These are phyloP conservation scores for Aplysia californica DNA, from an alignment of 1,140 invertebrate genomes.

Conservation along the genomic window DNA sequence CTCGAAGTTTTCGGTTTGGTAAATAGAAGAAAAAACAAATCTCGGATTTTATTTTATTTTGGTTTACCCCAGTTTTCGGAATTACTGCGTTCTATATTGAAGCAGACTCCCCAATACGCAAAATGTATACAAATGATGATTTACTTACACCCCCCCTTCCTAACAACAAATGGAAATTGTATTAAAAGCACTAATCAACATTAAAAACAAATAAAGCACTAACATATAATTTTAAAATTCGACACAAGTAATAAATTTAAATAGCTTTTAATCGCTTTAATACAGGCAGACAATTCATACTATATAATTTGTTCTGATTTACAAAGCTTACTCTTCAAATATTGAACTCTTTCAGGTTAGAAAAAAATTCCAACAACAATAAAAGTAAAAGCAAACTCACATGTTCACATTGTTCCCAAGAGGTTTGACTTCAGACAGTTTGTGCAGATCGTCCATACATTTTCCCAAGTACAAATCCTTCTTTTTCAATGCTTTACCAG, in stretches of 20 bases:
- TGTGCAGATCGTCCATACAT: conserved; percentile 56
- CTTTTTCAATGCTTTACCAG: conserved; percentile 30
- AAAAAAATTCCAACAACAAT: background rate
- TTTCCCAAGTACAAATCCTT: conserved; percentile 61
- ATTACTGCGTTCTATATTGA: too few relatives aligned
- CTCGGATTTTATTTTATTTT: too few relatives aligned
- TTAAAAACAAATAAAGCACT: too few relatives aligned
- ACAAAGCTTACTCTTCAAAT: background rate
- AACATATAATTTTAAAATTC: too few relatives aligned
- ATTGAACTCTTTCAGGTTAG: background rate
- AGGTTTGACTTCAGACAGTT: conserved; percentile 47
- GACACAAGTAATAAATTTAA: background rate
- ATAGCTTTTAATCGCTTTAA: background rate
- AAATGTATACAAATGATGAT: too few relatives aligned
- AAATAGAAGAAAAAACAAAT: too few relatives aligned
- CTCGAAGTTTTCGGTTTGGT: too few relatives aligned
- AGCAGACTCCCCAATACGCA: too few relatives aligned
- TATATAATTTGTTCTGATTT: background rate
- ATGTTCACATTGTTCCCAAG: conserved; percentile 41
- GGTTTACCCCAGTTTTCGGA: too few relatives aligned
- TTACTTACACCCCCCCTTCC: too few relatives aligned
- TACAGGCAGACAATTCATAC: background rate
- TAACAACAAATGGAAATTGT: too few relatives aligned
- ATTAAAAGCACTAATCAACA: too few relatives aligned
- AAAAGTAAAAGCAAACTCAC: conserved; percentile 32